Percentiles rank a stretch among this genome's conserved stretches.
These are phyloP conservation scores for Villa cingulata DNA, from an alignment of 2,888 invertebrate species.

Conservation along the genomic window DNA sequence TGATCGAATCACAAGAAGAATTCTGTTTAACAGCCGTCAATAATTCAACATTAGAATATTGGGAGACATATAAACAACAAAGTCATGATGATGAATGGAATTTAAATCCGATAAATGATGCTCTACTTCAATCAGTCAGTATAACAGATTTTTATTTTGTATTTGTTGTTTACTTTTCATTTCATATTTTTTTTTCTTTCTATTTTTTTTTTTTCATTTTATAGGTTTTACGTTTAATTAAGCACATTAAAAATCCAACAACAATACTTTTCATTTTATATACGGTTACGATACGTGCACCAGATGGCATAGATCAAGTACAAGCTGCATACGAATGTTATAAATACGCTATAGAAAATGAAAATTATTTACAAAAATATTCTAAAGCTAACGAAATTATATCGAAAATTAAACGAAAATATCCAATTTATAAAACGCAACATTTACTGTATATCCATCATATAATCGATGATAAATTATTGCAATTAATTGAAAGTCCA, in stretches of 20 bases:
- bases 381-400: slow-evolving; percentile 20
- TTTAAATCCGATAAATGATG: slow-evolving; percentile 34
- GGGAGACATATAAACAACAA: slow-evolving; percentile 22
- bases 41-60: slow-evolving; percentile 28
- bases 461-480: slow-evolving; percentile 29
- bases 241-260: slow-evolving; percentile 25
- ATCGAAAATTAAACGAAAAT: slow-evolving; percentile 31
- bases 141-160: background rate
- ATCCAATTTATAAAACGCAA: slow-evolving; percentile 33
- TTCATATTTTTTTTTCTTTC: background rate
- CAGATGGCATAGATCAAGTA: slow-evolving; percentile 34
- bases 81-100: slow-evolving; percentile 26
- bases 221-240: slow-evolving; percentile 28
- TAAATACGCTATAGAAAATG: slow-evolving; percentile 27
- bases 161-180: background rate
- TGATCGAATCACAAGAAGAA: slow-evolving; percentile 28
- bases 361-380: slow-evolving; percentile 19
- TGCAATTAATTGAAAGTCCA: slow-evolving; percentile 31
- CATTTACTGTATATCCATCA: slow-evolving; percentile 31
- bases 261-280: slow-evolving; percentile 33
- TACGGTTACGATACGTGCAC: slow-evolving; percentile 31
- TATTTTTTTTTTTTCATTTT: background rate
- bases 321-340: slow-evolving; percentile 34
- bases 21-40: slow-evolving; percentile 34
- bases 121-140: slow-evolving; percentile 32